phyloP scores from a whole-genome alignment of 2,113 vertebrate species.

The Argyrosomus japonicus region DNA sequence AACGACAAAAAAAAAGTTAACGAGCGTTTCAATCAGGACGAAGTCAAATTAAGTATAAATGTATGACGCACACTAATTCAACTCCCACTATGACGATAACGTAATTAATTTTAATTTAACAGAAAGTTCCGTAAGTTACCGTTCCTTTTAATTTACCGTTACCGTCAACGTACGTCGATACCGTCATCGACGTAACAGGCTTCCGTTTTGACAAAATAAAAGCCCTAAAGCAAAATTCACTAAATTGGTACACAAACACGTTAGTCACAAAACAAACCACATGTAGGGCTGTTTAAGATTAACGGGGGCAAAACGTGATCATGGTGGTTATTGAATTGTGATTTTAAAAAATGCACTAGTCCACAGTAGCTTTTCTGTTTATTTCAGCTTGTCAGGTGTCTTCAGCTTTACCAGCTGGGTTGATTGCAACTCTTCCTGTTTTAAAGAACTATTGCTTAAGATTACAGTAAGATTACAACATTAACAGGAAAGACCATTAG shows the following conservation, averaged over 20 bases:
- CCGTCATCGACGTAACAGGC: not conserved
- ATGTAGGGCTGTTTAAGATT: not conserved
- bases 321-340: not conserved
- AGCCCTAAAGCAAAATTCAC: not conserved
- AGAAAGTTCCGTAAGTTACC: not conserved
- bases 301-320: not conserved
- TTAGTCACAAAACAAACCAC: not conserved
- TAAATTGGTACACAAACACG: not conserved
- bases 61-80: not conserved
- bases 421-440: conserved; percentile 67
- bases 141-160: not conserved
- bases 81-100: not conserved
- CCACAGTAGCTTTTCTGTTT: not conserved
- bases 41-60: not conserved
- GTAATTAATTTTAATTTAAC: not conserved
- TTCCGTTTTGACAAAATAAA: conserved; percentile 21
- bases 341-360: not conserved
- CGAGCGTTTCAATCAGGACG: not conserved
- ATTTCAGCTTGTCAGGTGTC: conserved; percentile 1
- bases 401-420: conserved; percentile 29
- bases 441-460: conserved; percentile 61
- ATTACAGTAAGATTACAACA: conserved; percentile 63
- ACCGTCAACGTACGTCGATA: too few relatives aligned
- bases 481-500: conserved; percentile 40
- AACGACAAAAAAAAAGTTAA: not conserved